A percentile compares a stretch with the other conserved stretches of the same genome.
phyloP scores from a whole-genome alignment of 2,797 vertebrate species.

The Rhodeus uyekii region DNA sequence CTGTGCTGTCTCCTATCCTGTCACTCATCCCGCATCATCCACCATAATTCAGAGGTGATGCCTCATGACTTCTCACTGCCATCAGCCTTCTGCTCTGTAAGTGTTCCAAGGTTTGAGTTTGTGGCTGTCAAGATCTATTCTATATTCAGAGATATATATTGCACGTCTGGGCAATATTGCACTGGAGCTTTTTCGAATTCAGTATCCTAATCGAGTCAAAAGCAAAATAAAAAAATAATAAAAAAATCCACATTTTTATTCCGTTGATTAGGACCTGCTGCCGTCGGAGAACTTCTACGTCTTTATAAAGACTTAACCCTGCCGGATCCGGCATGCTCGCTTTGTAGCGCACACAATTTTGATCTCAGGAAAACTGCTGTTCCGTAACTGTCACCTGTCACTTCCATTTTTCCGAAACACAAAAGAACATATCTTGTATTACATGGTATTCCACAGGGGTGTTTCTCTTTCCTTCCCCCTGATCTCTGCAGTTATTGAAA shows the following conservation, averaged over 20 bases:
- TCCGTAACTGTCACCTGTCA: conserved; percentile 81
- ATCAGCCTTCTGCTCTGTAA: conserved; percentile 82
- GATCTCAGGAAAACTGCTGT: conserved; percentile 68
- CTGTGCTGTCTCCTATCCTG: conserved; percentile 70
- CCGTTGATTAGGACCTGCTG: conserved; percentile 77
- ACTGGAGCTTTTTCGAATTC: background rate
- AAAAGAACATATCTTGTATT: conserved; percentile 73
- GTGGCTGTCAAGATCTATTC: conserved; percentile 63
- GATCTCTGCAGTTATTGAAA: conserved; percentile 74
- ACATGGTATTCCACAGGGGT: conserved; percentile 68
- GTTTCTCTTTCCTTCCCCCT: conserved; percentile 64
- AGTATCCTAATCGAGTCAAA: conserved; percentile 25
- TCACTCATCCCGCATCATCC: conserved; percentile 77
- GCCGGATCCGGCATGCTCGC: conserved; percentile 51
- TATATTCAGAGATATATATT: background rate
- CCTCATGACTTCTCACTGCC: conserved; percentile 78
- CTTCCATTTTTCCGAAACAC: conserved; percentile 77
- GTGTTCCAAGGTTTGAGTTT: conserved; percentile 77
- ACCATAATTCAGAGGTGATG: conserved; percentile 73
- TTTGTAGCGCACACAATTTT: conserved; percentile 76
- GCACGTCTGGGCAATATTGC: background rate
- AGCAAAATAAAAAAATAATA: conserved; percentile 58
- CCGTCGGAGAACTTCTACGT: conserved; percentile 57
- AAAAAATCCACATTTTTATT: conserved; percentile 70
- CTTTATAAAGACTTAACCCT: conserved; percentile 57